Base-by-base conservation (phyloP, 2,797 vertebrate genomes). In the Sebastes taczanowskii region DNA sequence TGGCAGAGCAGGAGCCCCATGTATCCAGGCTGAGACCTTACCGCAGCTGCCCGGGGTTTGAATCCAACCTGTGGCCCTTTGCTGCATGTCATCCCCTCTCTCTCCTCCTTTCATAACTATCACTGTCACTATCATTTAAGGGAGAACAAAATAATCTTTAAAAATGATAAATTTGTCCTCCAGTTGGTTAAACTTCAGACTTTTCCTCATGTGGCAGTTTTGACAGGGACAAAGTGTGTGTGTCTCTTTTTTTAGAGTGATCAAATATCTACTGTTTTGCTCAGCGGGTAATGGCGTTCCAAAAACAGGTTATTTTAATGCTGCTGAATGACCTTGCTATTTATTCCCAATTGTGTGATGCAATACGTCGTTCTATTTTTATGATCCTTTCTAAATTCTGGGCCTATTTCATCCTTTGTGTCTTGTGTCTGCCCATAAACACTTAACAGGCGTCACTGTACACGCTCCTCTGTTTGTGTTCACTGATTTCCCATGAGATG, bases 401-500 rank as follows among this genome's bases (percentile, higher is more conserved):
- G 20, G 16, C 46, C 53, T 52, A 2, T 86, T 80, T 71, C 13
- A 52, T 75, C 67, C 13, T 62, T 29, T 64, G 27, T 46, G 69
- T 63, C 27, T 49, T 32, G 20, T 32, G 55, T 69, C 60, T 70
- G 16, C 49, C 23, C 30, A 32, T 49, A 76, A 78, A 78, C 67
- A 87, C 63, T 65, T 76, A 69, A 80, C 66, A 81, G 77, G 74
- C 81, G 80, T 81, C 82, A 53, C 67, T 67, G 74, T 78, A 81
- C 86, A 87, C 78, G 52, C 62, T 49, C 60, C 42, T 82, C 74
- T 86, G 80, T 90, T 89, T 88, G 83, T 83, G 74, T 81, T 83
- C 30, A 13, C 76, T 86, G 77, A 87, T 88, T 89, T 90, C 83
- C 88, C 87, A 32, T 46, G 88, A 90, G 84, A 78, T 87, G 85